phyloP scores from a whole-genome alignment of 1,140 invertebrate genomes.

The Drosophila yakuba region DNA sequence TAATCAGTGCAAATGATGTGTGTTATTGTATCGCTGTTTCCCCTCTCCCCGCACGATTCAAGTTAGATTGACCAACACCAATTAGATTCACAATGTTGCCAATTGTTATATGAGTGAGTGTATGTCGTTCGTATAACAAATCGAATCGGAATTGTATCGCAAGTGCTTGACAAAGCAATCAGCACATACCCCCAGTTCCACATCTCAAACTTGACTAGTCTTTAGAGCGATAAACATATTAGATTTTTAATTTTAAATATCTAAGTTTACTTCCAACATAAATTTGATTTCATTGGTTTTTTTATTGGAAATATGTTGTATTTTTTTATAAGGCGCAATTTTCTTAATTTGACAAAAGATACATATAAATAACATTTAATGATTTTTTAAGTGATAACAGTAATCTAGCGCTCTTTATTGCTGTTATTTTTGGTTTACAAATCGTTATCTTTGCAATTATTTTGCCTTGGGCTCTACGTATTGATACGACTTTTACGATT shows the following conservation, averaged over 20 bases:
- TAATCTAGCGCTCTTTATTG: neutral
- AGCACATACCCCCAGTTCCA: neutral
- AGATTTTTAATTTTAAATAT: neutral
- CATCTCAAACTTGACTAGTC: neutral
- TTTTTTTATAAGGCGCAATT: neutral
- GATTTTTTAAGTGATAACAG: neutral
- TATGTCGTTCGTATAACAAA: slow-evolving; percentile 29
- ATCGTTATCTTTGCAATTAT: neutral
- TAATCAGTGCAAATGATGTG: slow-evolving; percentile 50
- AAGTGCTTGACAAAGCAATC: slow-evolving; percentile 21
- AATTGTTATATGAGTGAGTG: slow-evolving; percentile 22
- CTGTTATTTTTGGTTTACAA: neutral
- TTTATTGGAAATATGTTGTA: neutral
- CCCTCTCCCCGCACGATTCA: neutral
- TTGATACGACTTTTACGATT: neutral
- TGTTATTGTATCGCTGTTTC: slow-evolving; percentile 14
- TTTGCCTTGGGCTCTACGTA: neutral
- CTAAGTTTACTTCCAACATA: too few relatives aligned
- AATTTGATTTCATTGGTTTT: too few relatives aligned
- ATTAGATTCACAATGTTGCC: slow-evolving; percentile 58
- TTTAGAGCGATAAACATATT: neutral
- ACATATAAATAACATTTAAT: neutral
- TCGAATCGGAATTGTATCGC: slow-evolving; percentile 27
- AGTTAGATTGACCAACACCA: slow-evolving; percentile 59
- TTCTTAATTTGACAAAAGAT: neutral